Percentiles rank a stretch among this genome's conserved stretches.
phyloP scores from a whole-genome alignment of 2,797 vertebrate species.

The Enteromius thamalakanensis region DNA sequence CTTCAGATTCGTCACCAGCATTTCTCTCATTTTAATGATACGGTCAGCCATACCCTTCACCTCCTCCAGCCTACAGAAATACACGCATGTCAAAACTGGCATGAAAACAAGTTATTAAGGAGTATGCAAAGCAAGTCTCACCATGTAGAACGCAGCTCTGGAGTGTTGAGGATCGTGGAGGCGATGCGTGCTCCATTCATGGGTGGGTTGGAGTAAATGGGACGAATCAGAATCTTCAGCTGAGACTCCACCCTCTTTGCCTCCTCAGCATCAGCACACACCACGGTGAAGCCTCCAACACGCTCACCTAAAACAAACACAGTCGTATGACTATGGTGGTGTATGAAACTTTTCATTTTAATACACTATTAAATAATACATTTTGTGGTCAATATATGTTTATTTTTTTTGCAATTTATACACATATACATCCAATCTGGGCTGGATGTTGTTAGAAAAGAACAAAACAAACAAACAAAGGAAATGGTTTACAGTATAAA shows the following conservation, averaged over 20 bases:
- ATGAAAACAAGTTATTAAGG: background rate
- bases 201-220: constrained; percentile 98
- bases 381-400: background rate
- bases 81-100: background rate
- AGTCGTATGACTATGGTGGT: background rate
- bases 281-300: constrained; percentile 91
- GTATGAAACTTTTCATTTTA: no score
- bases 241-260: constrained; percentile 97
- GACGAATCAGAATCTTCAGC: constrained; percentile 96
- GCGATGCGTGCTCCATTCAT: constrained; percentile 95
- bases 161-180: constrained; percentile 86
- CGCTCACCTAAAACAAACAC: constrained; percentile 85
- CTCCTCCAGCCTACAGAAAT: constrained; percentile 85
- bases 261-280: constrained; percentile 90
- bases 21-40: constrained; percentile 94
- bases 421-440: background rate
- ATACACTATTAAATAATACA: no score
- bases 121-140: constrained; percentile 16
- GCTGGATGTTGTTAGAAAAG: no score
- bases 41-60: constrained; percentile 95
- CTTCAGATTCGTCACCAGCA: constrained; percentile 90
- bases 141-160: constrained; percentile 73
- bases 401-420: background rate
- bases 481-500: background rate
- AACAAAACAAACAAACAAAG: no score